Evolutionary conservation across 1,140 invertebrate genomes (phyloP).

Genomic region (Sitophilus oryzae): DNA sequence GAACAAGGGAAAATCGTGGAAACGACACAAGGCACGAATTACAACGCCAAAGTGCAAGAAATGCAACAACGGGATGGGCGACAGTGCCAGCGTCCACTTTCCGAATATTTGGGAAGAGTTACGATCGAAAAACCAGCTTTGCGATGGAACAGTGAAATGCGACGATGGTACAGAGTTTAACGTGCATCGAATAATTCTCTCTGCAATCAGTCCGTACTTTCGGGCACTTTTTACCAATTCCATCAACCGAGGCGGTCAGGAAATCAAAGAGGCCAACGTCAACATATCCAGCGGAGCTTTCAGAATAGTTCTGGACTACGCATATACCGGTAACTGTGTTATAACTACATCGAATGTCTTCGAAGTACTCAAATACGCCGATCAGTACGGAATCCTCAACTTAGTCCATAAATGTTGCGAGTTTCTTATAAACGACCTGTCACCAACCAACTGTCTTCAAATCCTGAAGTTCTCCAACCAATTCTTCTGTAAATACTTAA

Average conservation of each 20-base stretch:
- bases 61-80: neutral
- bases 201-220: conserved; percentile 63
- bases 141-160: conserved; percentile 53
- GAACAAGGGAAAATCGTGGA: neutral
- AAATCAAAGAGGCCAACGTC: conserved; percentile 49
- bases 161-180: conserved; percentile 56
- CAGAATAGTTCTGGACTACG: conserved; percentile 57
- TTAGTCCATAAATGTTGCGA: conserved; percentile 61
- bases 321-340: conserved; percentile 57
- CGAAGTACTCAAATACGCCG: conserved; percentile 53
- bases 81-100: conserved; percentile 45
- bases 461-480: conserved; percentile 65
- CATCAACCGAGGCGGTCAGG: conserved; percentile 48
- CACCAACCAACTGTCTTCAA: conserved; percentile 46
- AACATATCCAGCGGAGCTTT: conserved; percentile 48
- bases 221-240: conserved; percentile 58
- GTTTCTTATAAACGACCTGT: conserved; percentile 48
- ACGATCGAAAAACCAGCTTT: conserved; percentile 52
- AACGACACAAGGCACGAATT: neutral
- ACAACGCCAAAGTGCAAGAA: neutral
- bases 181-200: conserved; percentile 60
- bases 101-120: conserved; percentile 59
- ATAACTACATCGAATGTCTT: conserved; percentile 57
- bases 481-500: conserved; percentile 58
- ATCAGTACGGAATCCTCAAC: conserved; percentile 58